Evolutionary conservation across 2,888 invertebrate species (phyloP), one percentile per base, ranked within the genome.

Genomic region (Dryobotodes eremita): DNA sequence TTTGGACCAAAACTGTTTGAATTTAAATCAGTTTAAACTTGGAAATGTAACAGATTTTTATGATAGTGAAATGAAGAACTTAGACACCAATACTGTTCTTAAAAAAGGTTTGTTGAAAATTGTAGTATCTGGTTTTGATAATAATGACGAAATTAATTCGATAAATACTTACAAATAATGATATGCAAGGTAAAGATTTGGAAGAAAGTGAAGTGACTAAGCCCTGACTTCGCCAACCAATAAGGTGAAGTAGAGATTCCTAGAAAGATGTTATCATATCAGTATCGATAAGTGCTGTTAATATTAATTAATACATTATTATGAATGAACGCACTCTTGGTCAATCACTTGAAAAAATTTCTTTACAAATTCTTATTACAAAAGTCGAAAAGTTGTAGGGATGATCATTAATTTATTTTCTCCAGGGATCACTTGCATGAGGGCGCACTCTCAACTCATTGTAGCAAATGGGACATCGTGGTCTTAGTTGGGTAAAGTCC

Each of bases 281-380:
- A n/a, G n/a, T 65, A 59, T 53, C 15, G 64, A 82, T 70, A 65
- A 31, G 57, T 48, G 31, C 31, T 64, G 31, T 69, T 75, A 50
- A 69, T 17, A 57, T 69, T 20, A 17, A 15, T 8, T 26, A 20
- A 17, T 46, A n/a, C 31, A 36, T 36, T 36, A 36, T 36, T 55
- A 53, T 68, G 55, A 80, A 68, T 80, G 61, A 75, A 81, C 31
- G 13, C 31, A 66, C 53, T 74, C 46, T 80, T 79, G 13, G 17
- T 36, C 20, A 50, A 31, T 11, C 0, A 42, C 2, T 57, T 59
- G 50, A 59, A 48, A 50, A 71, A 10, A 20, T n/a, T n/a, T n/a
- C n/a, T n/a, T n/a, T 53, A 42, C 13, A 69, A 53, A 2, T 20
- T 17, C 31, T 36, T 50, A 50, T 0, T 13, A 26, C 15, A 31